Percentiles rank a stretch among this genome's conserved stretches.
Evolutionary conservation across 2,888 invertebrate genomes (phyloP).

Genomic region (Leptopilina drosophilae): DNA sequence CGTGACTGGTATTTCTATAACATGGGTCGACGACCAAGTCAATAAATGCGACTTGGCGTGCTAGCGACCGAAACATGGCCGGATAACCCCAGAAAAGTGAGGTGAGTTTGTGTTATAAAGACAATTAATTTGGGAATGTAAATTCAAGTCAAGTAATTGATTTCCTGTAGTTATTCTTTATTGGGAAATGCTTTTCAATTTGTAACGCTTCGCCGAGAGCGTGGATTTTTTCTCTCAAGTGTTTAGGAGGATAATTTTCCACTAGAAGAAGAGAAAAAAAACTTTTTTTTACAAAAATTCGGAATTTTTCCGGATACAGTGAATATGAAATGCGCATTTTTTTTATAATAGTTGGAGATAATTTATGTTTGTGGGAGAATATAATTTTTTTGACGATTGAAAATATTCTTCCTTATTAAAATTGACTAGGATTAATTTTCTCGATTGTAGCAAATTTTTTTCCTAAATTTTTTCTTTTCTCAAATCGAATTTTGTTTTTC

Average conservation of each 20-base stretch:
- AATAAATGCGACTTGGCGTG: constrained; percentile 49
- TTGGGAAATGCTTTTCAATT: neutral
- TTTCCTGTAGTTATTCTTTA: neutral
- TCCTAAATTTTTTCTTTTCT: too few species aligned
- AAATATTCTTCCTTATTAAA: too few species aligned
- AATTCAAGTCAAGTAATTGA: neutral
- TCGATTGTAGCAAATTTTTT: too few species aligned
- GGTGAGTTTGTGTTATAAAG: neutral
- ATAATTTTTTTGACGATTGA: too few species aligned
- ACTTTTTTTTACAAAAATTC: too few species aligned
- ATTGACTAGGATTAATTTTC: too few species aligned
- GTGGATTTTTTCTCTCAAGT: neutral
- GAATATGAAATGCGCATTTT: too few species aligned
- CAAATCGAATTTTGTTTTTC: too few species aligned
- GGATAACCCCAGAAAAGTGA: constrained; percentile 8
- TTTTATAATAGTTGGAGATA: too few species aligned
- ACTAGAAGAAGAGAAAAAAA: too few species aligned
- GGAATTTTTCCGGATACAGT: too few species aligned
- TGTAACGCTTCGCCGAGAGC: neutral
- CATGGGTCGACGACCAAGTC: constrained; percentile 46
- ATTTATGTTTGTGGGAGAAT: too few species aligned
- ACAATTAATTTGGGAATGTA: constrained; percentile 1
- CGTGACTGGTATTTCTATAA: constrained; percentile 2
- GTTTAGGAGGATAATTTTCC: neutral
- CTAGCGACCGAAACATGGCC: constrained; percentile 19